Evolutionary conservation across 2,888 invertebrate genomes (phyloP).

Genomic region (Rambutsinella grinnellia): DNA sequence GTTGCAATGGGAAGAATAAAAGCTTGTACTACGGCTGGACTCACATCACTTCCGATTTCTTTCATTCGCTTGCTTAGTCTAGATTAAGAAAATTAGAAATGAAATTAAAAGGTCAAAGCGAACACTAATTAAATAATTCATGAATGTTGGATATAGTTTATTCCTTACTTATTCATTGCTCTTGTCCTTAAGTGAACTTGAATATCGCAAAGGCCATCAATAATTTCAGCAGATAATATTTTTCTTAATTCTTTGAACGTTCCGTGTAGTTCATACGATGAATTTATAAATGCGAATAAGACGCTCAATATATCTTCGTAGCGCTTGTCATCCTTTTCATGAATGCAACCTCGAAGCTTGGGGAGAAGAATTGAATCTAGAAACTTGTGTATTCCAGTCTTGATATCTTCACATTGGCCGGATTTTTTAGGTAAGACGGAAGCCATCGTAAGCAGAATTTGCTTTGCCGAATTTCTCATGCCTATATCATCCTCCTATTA

Average conservation of each 20-base stretch:
- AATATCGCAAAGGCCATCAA: conserved; percentile 51
- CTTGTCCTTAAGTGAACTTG: conserved; percentile 57
- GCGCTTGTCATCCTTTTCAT: conserved; percentile 51
- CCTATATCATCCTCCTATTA: conserved; percentile 57
- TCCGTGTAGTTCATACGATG: conserved; percentile 43
- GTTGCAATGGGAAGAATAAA: conserved; percentile 54
- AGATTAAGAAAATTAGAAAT: not conserved
- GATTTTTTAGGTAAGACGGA: not conserved
- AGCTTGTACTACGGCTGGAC: conserved; percentile 48
- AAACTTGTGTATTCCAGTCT: conserved; percentile 28
- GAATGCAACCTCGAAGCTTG: conserved; percentile 42
- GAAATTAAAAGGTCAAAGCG: not conserved
- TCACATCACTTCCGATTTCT: conserved; percentile 27
- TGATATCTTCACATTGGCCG: not conserved
- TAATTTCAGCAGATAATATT: conserved; percentile 37
- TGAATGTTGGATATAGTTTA: too few relatives aligned
- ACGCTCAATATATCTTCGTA: conserved; percentile 50
- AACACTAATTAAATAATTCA: too few relatives aligned
- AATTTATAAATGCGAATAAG: conserved; percentile 39
- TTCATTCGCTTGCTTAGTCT: conserved; percentile 46
- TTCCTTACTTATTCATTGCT: conserved; percentile 54
- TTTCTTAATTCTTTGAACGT: conserved; percentile 53
- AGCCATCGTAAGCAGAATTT: conserved; percentile 38
- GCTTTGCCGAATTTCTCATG: conserved; percentile 47
- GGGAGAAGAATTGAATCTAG: conserved; percentile 49